Evolutionary conservation across 2,113 vertebrate species (phyloP), one percentile per base, ranked within the genome.

Genomic region (Nematolebias whitei): DNA sequence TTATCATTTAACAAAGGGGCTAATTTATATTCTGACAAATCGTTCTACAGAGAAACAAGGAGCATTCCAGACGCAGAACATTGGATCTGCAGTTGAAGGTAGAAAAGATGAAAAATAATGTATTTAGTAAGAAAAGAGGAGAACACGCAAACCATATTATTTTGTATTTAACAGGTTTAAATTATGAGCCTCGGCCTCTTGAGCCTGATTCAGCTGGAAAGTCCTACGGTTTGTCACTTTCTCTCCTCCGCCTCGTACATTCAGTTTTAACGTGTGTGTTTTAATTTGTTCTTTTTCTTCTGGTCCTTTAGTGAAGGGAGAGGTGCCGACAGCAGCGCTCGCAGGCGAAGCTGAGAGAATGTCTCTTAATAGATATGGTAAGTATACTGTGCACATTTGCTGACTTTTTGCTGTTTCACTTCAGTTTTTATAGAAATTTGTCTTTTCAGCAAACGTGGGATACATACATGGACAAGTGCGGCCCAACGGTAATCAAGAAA

Each of bases 381-480:
- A 57, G 65, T 61, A 8, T 12, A 32, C n/a, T 29, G 2, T 63
- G 40, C 66, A 26, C 40, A 15, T 24, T 8, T 35, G 20, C 0
- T 16, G 13, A 14, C 74, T 0, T 61, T 0, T 15, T 73, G 9
- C 54, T 10, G 9, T 24, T 67, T 18, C 1, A 26, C 7, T 59
- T 3, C 49, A 19, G 43, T 60, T 0, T 19, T 19, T 20, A 10
- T 16, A 20, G 11, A 11, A 19, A 12, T 6, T 5, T 35, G 32
- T 35, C 10, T 83, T 64, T 83, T 64, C 73, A 92, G 90, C 82
- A 57, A 73, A 86, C n/a, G 67, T 64, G 6, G 85, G 81, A 38
- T 90, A 90, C 41, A 84, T 90, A 29, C 86, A 86, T 18, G 89
- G 87, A 84, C 86, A 84, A 48, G 38, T 88, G 45, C 86, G 87